Base-by-base conservation (phyloP, 1,140 invertebrate genomes). In the Drosophila ficusphila region DNA sequence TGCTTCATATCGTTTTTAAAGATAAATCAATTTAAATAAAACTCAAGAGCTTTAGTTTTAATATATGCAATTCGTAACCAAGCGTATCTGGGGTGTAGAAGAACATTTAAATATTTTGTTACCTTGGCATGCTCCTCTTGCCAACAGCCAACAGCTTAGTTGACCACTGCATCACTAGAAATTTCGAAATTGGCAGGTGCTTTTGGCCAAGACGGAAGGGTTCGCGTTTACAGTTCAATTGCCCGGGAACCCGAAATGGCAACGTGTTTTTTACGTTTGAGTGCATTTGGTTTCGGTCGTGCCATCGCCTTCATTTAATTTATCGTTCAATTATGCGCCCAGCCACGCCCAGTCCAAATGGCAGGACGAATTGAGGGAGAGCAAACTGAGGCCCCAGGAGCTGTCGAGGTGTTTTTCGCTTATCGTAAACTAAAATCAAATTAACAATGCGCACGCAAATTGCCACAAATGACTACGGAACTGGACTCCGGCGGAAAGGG, bases 381-480 rank as follows among this genome's bases (percentile, higher is more conserved):
- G 42, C 1, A 29, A 34, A 18, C 14, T 21, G 46, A 52, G 54
- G 27, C 47, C 21, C n/a, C 62, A 8, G 64, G 38, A 46, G 42
- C 51, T 47, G 41, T 48, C 44, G 39, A 79, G 72, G 81, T 76
- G 71, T 79, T 81, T 65, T 62, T 23, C 71, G 41, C 48, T 71
- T 85, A 85, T 85, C 79, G 46, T 23, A 21, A 46, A 47, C 62
- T 52, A 54, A 58, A 86, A 85, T 85, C 79, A 86, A 85, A 85
- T 85, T 85, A 85, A 86, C 79, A 76, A 86, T 79, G 67, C 72
- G 76, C 79, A 85, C 79, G 79, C 81, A 85, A 85, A 86, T 86
- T 75, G 65, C 72, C 54, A 54, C 81, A 85, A 83, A 75, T 85
- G 60, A 72, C 65, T 62, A 71, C 46, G 39, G 44, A 60, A 75